Percentiles rank a stretch among this genome's conserved stretches.
Conservation (phyloP, 2,797 vertebrate genomes). For the Dendrocincla fuliginosa region DNA sequence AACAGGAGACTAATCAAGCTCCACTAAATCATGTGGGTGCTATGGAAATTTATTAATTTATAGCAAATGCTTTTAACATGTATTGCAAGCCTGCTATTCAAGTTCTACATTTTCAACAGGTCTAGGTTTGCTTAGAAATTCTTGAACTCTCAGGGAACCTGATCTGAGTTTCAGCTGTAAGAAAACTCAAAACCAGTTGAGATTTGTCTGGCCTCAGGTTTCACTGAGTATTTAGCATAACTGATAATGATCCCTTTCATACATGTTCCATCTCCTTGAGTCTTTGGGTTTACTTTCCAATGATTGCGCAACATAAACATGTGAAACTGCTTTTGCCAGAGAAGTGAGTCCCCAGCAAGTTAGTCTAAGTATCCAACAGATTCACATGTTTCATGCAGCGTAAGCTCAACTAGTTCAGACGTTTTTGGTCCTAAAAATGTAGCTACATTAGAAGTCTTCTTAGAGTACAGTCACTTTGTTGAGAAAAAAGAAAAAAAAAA, state of each 20-base stretch:
- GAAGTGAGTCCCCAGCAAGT: neutral
- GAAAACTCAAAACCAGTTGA: conserved; percentile 21
- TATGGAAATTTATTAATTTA: neutral
- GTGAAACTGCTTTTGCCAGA: neutral
- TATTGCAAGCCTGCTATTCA: neutral
- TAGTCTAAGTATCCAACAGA: neutral
- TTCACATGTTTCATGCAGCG: neutral
- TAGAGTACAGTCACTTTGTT: accelerated
- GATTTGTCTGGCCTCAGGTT: conserved; percentile 12
- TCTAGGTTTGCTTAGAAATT: conserved; percentile 56
- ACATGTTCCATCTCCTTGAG: neutral
- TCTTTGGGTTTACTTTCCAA: neutral
- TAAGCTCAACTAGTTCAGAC: neutral
- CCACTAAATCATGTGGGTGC: neutral
- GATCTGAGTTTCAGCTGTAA: conserved; percentile 1
- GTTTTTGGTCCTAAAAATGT: neutral
- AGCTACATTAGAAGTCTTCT: neutral
- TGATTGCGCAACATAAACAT: neutral
- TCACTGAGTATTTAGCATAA: neutral
- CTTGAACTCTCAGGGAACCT: neutral
- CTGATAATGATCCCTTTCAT: neutral
- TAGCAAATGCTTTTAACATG: neutral
- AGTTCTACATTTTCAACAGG: conserved; percentile 9
- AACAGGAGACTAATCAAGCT: neutral
- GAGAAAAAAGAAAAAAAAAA: neutral